Conservation (phyloP, 2,888 invertebrate species). For the Oconnorella tubifera region DNA sequence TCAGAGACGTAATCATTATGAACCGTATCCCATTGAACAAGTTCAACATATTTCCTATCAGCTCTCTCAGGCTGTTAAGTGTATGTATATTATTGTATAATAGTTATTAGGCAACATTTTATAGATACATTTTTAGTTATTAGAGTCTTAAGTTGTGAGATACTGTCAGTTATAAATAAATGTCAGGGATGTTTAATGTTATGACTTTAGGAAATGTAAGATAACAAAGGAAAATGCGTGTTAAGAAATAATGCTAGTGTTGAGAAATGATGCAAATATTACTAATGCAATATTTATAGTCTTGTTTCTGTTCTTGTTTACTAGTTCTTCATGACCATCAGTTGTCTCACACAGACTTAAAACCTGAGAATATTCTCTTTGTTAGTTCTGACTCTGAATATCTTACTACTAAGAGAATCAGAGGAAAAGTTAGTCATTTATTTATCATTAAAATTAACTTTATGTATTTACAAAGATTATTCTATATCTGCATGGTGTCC, state of each 20-base stretch:
- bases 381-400: conserved; percentile 81
- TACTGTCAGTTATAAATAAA: not conserved
- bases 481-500: too few relatives aligned
- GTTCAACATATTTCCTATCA: conserved; percentile 97
- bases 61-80: conserved; percentile 92
- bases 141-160: not conserved
- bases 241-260: too few relatives aligned
- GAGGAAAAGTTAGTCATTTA: conserved; percentile 16
- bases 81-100: conserved; percentile 38
- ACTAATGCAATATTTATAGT: too few relatives aligned
- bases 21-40: conserved; percentile 95
- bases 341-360: conserved; percentile 97
- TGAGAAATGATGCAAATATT: too few relatives aligned
- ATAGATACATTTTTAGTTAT: not conserved
- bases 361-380: conserved; percentile 98
- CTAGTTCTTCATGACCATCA: conserved; percentile 88
- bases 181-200: too few relatives aligned
- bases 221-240: too few relatives aligned
- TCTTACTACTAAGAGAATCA: conserved; percentile 19
- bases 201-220: too few relatives aligned
- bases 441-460: too few relatives aligned
- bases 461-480: too few relatives aligned
- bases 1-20: conserved; percentile 95
- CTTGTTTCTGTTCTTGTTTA: too few relatives aligned
- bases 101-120: too few relatives aligned